Conservation (phyloP, 2,797 vertebrate genomes). For the Parauchenoglanis punctatus region DNA sequence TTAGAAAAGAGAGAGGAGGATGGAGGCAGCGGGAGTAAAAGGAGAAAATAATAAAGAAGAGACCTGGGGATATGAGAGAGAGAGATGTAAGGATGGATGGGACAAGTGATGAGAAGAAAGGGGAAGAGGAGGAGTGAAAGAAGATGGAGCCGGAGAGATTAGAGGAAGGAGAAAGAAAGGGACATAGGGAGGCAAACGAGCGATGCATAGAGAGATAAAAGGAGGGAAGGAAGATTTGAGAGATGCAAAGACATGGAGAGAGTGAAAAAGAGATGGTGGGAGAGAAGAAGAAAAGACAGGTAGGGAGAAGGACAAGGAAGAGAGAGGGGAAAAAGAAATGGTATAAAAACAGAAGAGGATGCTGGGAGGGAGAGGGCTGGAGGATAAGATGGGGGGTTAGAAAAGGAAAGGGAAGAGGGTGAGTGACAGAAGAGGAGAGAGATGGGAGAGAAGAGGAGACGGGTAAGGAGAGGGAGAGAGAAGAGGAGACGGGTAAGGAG, state of each 20-base stretch:
- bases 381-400: too few relatives aligned
- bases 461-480: background rate
- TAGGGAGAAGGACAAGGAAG: too few relatives aligned
- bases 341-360: background rate
- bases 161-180: background rate
- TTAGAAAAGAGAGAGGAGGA: too few relatives aligned
- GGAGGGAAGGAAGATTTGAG: too few relatives aligned
- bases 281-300: background rate
- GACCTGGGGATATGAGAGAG: background rate
- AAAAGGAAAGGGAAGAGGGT: too few relatives aligned
- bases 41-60: background rate
- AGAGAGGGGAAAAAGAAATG: background rate
- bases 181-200: too few relatives aligned
- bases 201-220: too few relatives aligned
- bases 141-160: background rate
- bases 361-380: background rate
- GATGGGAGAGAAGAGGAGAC: too few relatives aligned
- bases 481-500: too few relatives aligned
- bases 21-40: too few relatives aligned
- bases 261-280: background rate
- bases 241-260: background rate
- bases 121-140: background rate
- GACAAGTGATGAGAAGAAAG: background rate
- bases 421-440: too few relatives aligned
- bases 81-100: background rate